Base-by-base conservation (phyloP, 2,888 invertebrate genomes). In the Hirtodrosophila cameraria region DNA sequence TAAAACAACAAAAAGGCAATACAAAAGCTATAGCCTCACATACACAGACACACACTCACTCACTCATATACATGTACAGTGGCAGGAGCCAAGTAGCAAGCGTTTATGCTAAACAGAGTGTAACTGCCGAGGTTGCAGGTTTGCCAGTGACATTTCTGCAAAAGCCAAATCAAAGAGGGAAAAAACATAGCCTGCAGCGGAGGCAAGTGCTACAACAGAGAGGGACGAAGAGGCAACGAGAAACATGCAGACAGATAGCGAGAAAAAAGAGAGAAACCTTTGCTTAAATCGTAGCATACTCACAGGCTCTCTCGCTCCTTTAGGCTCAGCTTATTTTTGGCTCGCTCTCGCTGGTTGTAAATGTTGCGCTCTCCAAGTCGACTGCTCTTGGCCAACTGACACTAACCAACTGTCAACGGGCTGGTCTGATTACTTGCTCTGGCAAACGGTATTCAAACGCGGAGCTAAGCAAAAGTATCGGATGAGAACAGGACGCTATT, bases 61-160 rank as follows among this genome's bases (percentile, higher is more conserved):
- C 20, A 50, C 6, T 39, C 28, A 45, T 5, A 20, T 13, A 38
- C 31, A 39, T 11, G 45, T 6, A 13, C 23, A 23, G 42, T 73
- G 71, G 66, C 70, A 71, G 76, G 80, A 85, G 84, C 78, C 81
- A 86, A 82, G 82, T 86, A 86, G 86, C 86, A 86, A 86, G 73
- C 83, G 82, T 79, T 84, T 86, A 82, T 85, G 86, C 82, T 85
- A 85, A 87, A 80, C 84, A 84, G 86, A 85, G 87, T 85, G 86
- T 85, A 85, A 85, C 86, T 87, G 83, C 80, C 78, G 83, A 80
- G 87, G 86, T 85, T 79, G 86, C 86, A 85, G 62, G 62, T 71
- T 75, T 71, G 71, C 64, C 80, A 74, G 85, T 83, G 80, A 82
- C 86, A 85, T 82, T 75, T 81, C 83, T 85, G 81, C 83, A 83